Evolutionary conservation across 2,888 invertebrate species (phyloP), one percentile per base, ranked within the genome.

Genomic region (Melieria crassipennis): DNA sequence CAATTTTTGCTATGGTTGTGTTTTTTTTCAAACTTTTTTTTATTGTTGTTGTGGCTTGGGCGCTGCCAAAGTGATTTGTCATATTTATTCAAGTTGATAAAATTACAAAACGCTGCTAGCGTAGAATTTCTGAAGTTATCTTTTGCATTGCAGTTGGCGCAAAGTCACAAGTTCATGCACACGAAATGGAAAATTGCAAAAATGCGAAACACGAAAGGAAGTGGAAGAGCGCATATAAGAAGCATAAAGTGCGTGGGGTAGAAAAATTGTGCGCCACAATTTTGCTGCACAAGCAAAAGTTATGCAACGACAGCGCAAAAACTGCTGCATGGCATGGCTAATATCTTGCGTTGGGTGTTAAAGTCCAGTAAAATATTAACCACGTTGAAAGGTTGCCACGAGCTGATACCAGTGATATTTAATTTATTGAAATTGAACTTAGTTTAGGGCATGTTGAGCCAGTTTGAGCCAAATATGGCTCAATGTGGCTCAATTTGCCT

Each of bases 11-110:
- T 30, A 30, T 30, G 30, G 30, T 30, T 30, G 13, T 63, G 13
- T 46, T 65, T 61, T 4, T 60, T 70, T 58, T 65, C 65, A 62
- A 72, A 30, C 30, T 71, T 75, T 71, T 58, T 75, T 75, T 76
- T 75, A 3, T 30, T 74, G 73, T 67, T 58, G 73, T 73, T 64
- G 70, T 66, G 68, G 68, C 70, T 68, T 75, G 60, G 55, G 65
- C 46, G 60, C 65, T 81, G 78, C 80, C 77, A 80, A 80, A 81
- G 81, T 81, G 81, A 81, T 81, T 81, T 81, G 82, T 81, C 81
- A 81, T 81, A 81, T 81, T 81, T 81, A 81, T 82, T 80, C 81
- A 81, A 80, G 79, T 82, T 81, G 81, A 81, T 81, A 81, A 81
- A 81, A 81, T 81, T 82, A 82, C 80, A 81, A 81, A 81, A 79